A percentile compares a stretch with the other conserved stretches of the same genome.
phyloP scores from a whole-genome alignment of 2,113 vertebrate species.

The Plestiodon gilberti region DNA sequence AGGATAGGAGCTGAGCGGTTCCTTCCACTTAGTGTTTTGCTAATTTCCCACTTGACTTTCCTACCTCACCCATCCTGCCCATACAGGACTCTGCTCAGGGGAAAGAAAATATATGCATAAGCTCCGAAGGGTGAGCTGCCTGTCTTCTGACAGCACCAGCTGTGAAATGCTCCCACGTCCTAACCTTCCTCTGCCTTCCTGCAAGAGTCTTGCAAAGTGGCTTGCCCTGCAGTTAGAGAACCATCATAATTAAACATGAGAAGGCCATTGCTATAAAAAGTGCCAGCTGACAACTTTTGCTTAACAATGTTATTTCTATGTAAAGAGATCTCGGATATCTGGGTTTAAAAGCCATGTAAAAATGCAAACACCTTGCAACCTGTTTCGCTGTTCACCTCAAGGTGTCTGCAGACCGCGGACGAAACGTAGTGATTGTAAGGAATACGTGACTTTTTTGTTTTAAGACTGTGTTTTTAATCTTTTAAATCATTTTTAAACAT shows the following conservation, averaged over 20 bases:
- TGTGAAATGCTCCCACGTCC: neutral
- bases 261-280: neutral
- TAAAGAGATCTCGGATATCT: too few species aligned
- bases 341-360: too few species aligned
- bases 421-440: too few species aligned
- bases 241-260: neutral
- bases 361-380: too few species aligned
- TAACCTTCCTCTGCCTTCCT: neutral
- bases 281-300: neutral
- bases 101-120: neutral
- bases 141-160: neutral
- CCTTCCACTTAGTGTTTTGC: neutral
- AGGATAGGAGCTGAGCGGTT: neutral
- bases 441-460: too few species aligned
- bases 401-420: too few species aligned
- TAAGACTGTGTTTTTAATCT: too few species aligned
- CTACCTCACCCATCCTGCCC: neutral
- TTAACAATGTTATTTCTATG: rapidly evolving
- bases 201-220: neutral
- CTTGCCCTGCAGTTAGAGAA: neutral
- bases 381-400: too few species aligned
- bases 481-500: too few species aligned
- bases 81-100: neutral
- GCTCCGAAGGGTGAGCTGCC: too few species aligned
- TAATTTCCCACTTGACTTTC: neutral